Percentiles rank a stretch among this genome's conserved stretches.
Evolutionary conservation across 2,797 vertebrate genomes (phyloP).

Genomic region (Sus cebifrons): DNA sequence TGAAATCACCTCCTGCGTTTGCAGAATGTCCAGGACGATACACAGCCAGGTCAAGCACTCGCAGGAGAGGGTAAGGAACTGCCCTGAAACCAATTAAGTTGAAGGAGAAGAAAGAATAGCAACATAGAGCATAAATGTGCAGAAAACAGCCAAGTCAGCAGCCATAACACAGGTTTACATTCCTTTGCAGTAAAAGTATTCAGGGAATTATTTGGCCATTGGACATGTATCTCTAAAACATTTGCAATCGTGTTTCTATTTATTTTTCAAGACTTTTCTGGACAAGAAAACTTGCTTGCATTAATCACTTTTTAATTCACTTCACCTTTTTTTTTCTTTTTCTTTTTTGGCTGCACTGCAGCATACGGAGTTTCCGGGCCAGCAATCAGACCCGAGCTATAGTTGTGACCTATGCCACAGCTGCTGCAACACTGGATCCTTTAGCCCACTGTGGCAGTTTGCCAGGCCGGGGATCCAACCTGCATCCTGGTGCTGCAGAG

Average conservation of each 20-base stretch:
- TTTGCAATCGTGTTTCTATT: conserved; percentile 41
- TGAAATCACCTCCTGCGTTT: background rate
- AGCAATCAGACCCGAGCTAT: too few species aligned
- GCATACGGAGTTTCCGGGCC: too few species aligned
- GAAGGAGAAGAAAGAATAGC: background rate
- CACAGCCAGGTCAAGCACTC: background rate
- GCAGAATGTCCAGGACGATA: background rate
- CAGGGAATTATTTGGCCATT: background rate
- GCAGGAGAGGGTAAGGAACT: background rate
- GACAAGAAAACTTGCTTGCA: background rate
- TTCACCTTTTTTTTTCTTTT: background rate
- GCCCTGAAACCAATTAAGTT: background rate
- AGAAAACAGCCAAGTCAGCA: background rate
- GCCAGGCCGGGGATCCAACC: too few species aligned
- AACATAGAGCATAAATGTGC: background rate
- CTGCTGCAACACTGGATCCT: too few species aligned
- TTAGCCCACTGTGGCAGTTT: too few species aligned
- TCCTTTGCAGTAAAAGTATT: background rate
- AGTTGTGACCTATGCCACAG: too few species aligned
- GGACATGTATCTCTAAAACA: background rate
- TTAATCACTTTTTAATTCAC: conserved; percentile 63
- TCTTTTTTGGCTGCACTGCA: background rate
- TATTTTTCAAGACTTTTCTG: conserved; percentile 71
- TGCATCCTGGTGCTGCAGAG: too few species aligned
- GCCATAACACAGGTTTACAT: background rate